Evolutionary conservation across 2,888 invertebrate genomes (phyloP).

Genomic region (Sepiola atlantica): DNA sequence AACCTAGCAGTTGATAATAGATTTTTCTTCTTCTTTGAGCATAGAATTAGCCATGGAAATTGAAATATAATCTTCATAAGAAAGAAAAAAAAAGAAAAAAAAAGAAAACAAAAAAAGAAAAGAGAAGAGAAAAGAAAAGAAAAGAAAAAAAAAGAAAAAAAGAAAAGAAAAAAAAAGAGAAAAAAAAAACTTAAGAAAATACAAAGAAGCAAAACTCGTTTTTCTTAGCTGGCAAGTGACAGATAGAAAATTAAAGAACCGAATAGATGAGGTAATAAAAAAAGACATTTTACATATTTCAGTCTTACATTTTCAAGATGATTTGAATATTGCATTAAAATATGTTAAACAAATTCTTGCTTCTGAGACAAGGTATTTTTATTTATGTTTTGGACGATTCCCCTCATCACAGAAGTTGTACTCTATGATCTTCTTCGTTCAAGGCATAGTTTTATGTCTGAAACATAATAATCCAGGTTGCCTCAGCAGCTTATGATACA

Average conservation of each 20-base stretch:
- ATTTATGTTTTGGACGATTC: too few species aligned
- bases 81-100: background rate
- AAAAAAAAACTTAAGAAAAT: background rate
- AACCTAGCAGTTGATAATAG: too few species aligned
- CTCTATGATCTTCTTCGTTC: too few species aligned
- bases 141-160: too few species aligned
- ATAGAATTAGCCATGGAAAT: background rate
- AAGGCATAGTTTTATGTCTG: too few species aligned
- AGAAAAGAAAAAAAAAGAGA: too few species aligned
- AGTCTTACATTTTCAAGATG: background rate
- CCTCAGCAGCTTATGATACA: too few species aligned
- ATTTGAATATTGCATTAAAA: background rate
- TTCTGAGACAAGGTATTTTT: background rate
- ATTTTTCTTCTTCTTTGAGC: background rate
- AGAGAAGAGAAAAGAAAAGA: too few species aligned
- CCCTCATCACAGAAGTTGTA: too few species aligned
- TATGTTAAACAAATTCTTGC: background rate
- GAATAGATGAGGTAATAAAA: background rate
- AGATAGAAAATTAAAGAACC: background rate
- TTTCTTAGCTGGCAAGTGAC: background rate
- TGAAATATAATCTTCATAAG: background rate
- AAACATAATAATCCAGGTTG: too few species aligned
- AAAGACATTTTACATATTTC: background rate
- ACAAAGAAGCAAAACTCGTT: background rate
- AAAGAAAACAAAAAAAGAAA: too few species aligned